Evolutionary conservation across 2,888 invertebrate species (phyloP).

Genomic region (Teinopalpus imperialis): DNA sequence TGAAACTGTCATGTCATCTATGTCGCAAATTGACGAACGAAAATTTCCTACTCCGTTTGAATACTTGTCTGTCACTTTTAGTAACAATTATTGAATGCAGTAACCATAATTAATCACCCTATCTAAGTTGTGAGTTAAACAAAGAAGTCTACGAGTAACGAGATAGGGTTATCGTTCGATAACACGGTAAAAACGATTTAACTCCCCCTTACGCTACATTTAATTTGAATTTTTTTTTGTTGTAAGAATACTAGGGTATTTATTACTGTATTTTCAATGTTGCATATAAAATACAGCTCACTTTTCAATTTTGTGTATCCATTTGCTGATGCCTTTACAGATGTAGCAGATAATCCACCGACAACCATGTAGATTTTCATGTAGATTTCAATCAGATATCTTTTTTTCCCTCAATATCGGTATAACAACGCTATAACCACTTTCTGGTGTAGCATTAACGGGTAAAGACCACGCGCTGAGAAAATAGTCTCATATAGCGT

Average conservation of each 20-base stretch:
- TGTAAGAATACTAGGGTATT: conserved; percentile 5
- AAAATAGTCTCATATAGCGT: no score
- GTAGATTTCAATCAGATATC: no score
- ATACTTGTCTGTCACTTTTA: not conserved
- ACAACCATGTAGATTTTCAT: no score
- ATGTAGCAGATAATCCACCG: no score
- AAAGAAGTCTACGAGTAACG: conserved; percentile 3
- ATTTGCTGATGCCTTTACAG: no score
- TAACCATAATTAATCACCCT: not conserved
- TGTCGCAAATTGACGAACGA: not conserved
- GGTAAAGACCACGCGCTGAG: no score
- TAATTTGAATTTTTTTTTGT: conserved; percentile 17
- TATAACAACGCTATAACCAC: no score
- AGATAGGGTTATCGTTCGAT: conserved; percentile 8
- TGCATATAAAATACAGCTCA: no score
- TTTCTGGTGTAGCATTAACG: no score
- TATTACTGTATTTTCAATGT: not conserved
- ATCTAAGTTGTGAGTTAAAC: conserved; percentile 1
- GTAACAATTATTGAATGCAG: not conserved
- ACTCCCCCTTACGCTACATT: conserved; percentile 16
- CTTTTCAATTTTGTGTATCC: no score
- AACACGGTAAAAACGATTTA: conserved; percentile 15
- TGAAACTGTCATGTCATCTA: not conserved
- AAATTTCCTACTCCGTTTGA: not conserved
- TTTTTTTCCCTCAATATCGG: no score